A percentile compares a stretch with the other conserved stretches of the same genome.
Conservation (phyloP, 2,797 vertebrate species). For the Hipposideros larvatus region DNA sequence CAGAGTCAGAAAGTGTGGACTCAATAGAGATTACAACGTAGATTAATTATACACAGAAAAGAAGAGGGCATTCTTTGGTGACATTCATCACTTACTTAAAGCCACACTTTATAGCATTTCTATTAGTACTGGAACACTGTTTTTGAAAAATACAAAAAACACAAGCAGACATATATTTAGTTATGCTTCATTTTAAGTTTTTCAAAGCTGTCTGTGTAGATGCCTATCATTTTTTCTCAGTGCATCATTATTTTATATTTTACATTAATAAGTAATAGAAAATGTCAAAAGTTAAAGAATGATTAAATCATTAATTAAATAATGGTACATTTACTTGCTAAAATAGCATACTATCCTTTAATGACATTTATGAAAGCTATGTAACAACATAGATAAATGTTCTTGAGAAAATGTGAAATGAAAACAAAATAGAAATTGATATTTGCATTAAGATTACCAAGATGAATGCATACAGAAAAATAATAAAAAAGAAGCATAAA, state of each 20-base stretch:
- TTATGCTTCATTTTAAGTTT: not conserved
- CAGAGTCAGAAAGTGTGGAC: not conserved
- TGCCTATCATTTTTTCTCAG: not conserved
- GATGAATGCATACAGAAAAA: constrained; percentile 25
- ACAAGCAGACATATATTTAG: not conserved
- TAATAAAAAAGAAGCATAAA: not conserved
- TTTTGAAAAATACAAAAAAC: not conserved
- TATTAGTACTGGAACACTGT: not conserved
- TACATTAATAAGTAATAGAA: not conserved
- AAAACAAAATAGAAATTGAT: constrained; percentile 47
- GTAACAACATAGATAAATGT: not conserved
- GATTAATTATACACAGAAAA: not conserved
- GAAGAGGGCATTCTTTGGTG: not conserved
- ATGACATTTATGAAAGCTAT: not conserved
- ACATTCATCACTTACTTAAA: not conserved
- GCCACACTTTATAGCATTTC: not conserved
- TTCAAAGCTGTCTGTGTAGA: not conserved
- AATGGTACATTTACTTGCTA: not conserved
- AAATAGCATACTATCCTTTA: not conserved
- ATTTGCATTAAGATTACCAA: not conserved
- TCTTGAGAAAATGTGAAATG: constrained; percentile 14
- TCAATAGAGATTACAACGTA: not conserved
- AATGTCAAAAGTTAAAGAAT: not conserved
- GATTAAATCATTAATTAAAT: not conserved
- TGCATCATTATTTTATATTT: not conserved